These are phyloP conservation scores for Calidris pugnax DNA, from an alignment of 2,113 vertebrate species.

Conservation along the genomic window DNA sequence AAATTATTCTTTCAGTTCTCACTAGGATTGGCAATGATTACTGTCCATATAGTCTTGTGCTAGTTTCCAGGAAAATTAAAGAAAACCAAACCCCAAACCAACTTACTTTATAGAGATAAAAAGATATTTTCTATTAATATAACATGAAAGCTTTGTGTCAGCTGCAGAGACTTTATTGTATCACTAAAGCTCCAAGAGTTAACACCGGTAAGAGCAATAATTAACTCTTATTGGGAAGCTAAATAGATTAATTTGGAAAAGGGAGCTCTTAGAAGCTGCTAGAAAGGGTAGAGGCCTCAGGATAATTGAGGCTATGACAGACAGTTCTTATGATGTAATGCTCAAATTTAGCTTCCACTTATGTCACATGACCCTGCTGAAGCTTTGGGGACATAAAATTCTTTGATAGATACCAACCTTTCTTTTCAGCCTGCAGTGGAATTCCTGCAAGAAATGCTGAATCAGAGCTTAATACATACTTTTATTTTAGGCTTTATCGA, in stretches of 20 bases:
- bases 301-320: neutral
- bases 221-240: neutral
- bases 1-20: neutral
- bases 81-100: neutral
- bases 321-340: neutral
- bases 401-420: neutral
- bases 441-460: neutral
- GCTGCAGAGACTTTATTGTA: neutral
- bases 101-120: neutral
- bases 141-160: neutral
- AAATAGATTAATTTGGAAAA: constrained; percentile 7
- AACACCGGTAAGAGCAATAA: neutral
- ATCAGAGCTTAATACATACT: neutral
- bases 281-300: neutral
- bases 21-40: neutral
- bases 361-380: neutral
- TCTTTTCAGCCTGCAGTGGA: neutral
- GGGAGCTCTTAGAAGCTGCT: neutral
- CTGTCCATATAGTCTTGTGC: neutral
- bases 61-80: neutral
- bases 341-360: neutral
- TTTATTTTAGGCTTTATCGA: neutral
- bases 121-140: neutral
- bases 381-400: neutral
- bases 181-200: neutral